Evolutionary conservation across 2,888 invertebrate genomes (phyloP).

Genomic region (Cylindroiulus punctatus): DNA sequence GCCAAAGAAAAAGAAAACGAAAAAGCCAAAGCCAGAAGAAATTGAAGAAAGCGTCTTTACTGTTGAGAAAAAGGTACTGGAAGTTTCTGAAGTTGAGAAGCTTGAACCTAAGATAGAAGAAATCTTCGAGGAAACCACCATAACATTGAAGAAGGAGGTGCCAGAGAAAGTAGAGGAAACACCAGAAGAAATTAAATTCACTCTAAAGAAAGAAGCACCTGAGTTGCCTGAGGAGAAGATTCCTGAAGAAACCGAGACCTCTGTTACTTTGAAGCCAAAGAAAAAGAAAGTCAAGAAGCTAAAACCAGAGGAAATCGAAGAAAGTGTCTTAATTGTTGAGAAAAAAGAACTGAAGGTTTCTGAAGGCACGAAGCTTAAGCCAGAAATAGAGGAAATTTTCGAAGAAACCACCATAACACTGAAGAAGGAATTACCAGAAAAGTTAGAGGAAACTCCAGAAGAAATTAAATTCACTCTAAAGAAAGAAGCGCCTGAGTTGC

Average conservation of each 20-base stretch:
- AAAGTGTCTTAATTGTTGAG: neutral
- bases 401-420: neutral
- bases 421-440: slow-evolving; percentile 9
- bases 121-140: neutral
- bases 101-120: neutral
- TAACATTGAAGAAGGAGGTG: neutral
- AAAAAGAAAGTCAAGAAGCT: slow-evolving; percentile 29
- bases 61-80: too few species aligned
- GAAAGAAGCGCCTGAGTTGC: slow-evolving; percentile 13
- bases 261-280: slow-evolving; percentile 12
- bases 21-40: neutral
- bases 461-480: neutral
- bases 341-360: neutral
- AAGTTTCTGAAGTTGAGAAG: neutral
- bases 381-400: slow-evolving; percentile 17
- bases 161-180: slow-evolving; percentile 14
- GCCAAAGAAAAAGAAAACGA: slow-evolving; percentile 27
- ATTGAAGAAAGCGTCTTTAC: neutral
- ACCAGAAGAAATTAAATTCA: neutral
- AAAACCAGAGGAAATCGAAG: neutral
- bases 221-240: neutral
- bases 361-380: neutral
- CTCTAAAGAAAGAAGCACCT: slow-evolving; percentile 7
- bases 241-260: neutral
- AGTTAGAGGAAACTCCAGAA: neutral